Evolutionary conservation across 2,113 vertebrate species (phyloP).

Genomic region (Bothrops jararaca): DNA sequence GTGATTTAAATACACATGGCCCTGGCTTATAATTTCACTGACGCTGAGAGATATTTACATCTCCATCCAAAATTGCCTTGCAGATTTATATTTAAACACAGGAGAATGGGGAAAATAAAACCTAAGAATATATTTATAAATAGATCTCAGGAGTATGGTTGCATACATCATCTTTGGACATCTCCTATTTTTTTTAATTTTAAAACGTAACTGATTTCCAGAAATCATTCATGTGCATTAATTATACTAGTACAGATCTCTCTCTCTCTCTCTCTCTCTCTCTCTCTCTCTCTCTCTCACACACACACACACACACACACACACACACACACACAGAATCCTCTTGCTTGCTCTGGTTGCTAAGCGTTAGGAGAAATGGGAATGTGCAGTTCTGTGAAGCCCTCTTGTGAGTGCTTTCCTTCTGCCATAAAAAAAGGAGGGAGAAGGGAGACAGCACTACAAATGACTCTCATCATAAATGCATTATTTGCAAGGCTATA

Average conservation of each 20-base stretch:
- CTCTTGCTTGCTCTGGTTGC: slow-evolving; percentile 56
- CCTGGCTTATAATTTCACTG: background rate
- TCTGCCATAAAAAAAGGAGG: slow-evolving; percentile 7
- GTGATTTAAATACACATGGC: background rate
- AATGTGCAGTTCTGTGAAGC: slow-evolving; percentile 52
- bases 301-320: background rate
- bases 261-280: slow-evolving; percentile 24
- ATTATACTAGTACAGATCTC: slow-evolving; percentile 46
- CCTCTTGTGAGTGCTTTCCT: slow-evolving; percentile 34
- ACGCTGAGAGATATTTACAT: background rate
- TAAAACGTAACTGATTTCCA: slow-evolving; percentile 40
- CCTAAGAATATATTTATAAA: background rate
- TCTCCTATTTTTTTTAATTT: slow-evolving; percentile 37
- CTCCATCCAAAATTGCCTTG: background rate
- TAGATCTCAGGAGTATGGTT: slow-evolving; percentile 15
- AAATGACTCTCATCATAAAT: background rate
- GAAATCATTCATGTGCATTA: slow-evolving; percentile 41
- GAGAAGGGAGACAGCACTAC: background rate
- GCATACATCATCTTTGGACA: slow-evolving; percentile 20
- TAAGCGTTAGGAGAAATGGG: slow-evolving; percentile 59
- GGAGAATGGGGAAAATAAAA: background rate
- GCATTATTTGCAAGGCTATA: background rate
- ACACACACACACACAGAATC: background rate
- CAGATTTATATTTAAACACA: background rate
- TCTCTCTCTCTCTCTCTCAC: background rate